Base-by-base conservation (phyloP, 2,888 invertebrate species). In the Conchocele bisecta region DNA sequence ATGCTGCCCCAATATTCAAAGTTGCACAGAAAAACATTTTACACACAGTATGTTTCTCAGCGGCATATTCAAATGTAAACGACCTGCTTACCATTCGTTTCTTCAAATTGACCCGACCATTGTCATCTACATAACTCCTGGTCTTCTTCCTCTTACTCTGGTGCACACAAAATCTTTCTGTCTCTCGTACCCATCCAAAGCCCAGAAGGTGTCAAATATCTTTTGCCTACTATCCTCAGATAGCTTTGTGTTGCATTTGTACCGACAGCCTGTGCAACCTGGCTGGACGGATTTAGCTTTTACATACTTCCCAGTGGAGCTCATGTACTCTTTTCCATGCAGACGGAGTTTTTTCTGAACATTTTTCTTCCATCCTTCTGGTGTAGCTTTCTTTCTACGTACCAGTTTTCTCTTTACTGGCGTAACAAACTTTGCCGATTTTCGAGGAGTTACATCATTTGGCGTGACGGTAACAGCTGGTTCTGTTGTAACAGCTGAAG, bases 121-220 rank as follows among this genome's bases (percentile, higher is more conserved):
- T 46, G 17, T 51, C 54, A 24, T 31, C 39, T n/a, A 22, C 13
- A n/a, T 42, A 37, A 26, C 15, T 44, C 26, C 37, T 24, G 44
- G 33, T 66, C 17, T n/a, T 3, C 6, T 28, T 24, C 20, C 31
- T 20, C 24, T 31, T 15, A 60, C 31, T 24, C 28, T n/a, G 15
- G 46, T 22, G 39, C 53, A 53, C 7, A 64, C 39, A 46, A 56
- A 64, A 24, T 57, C 46, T 29, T 37, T 53, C 33, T 64, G 64
- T n/a, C 64, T 26, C 35, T 44, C 44, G 44, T 33, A 53, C 1
- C 29, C n/a, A 22, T 11, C 6, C 22, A 37, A n/a, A 17, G n/a
- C 33, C 13, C 24, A 64, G 37, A 29, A 64, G 24, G 5, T 20
- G 17, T 56, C 33, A 61, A 61, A 61, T 15, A 61, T 29, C 15